A percentile compares a stretch with the other conserved stretches of the same genome.
These are phyloP conservation scores for Pterostichus madidus DNA, from an alignment of 2,888 invertebrate species.

Conservation along the genomic window DNA sequence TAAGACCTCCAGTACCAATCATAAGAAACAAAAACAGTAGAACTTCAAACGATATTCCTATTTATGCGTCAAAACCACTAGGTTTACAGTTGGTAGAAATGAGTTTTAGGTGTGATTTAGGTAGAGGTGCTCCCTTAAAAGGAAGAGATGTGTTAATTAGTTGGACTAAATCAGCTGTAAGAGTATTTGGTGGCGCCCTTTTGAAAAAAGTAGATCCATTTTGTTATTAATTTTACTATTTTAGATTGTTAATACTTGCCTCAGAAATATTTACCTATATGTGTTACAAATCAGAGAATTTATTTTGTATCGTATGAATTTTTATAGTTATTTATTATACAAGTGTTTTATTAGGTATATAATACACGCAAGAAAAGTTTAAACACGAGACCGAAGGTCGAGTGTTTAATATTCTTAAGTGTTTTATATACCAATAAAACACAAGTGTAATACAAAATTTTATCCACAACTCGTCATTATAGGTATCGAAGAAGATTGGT, in stretches of 20 bases:
- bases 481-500: too few relatives aligned
- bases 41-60: conserved; percentile 65
- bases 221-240: conserved; percentile 76
- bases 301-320: conserved; percentile 11
- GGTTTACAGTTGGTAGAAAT: conserved; percentile 77
- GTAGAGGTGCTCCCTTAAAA: conserved; percentile 78
- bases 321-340: too few relatives aligned
- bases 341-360: too few relatives aligned
- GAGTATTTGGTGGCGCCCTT: conserved; percentile 84
- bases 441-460: too few relatives aligned
- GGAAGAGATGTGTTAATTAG: conserved; percentile 80
- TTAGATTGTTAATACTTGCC: background rate
- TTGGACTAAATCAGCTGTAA: conserved; percentile 84
- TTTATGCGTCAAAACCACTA: conserved; percentile 73
- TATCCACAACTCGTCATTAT: too few relatives aligned
- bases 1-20: conserved; percentile 34
- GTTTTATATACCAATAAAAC: too few relatives aligned
- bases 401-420: too few relatives aligned
- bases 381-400: too few relatives aligned
- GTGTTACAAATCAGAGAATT: conserved; percentile 6
- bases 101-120: conserved; percentile 77
- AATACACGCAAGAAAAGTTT: too few relatives aligned
- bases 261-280: conserved; percentile 6
- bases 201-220: conserved; percentile 80
- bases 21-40: conserved; percentile 64